Evolutionary conservation across 2,113 vertebrate genomes (phyloP).

Genomic region (Anthoscopus minutus): DNA sequence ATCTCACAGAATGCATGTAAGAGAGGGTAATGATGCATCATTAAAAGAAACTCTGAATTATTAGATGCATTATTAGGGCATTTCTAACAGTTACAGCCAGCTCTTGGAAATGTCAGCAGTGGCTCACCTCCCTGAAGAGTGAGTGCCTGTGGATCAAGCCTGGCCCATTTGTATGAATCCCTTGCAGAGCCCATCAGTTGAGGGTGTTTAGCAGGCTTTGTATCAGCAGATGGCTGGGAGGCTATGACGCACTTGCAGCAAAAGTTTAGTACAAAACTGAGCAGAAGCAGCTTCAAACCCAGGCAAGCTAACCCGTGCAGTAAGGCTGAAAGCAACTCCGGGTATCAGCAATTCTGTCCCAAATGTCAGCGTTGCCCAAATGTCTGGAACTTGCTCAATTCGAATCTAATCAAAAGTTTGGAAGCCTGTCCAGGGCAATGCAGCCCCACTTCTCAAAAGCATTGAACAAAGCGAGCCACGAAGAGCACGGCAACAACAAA

Average conservation of each 20-base stretch:
- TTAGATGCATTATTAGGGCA: not conserved
- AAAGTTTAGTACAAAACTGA: not conserved
- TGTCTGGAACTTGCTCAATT: not conserved
- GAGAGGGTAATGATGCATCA: rapidly evolving
- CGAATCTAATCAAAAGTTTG: not conserved
- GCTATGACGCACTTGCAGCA: not conserved
- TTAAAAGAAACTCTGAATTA: not conserved
- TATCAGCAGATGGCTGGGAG: not conserved
- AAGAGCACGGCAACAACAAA: constrained; percentile 67
- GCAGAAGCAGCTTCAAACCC: not conserved
- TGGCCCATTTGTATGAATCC: rapidly evolving
- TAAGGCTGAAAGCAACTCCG: rapidly evolving
- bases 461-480: not conserved
- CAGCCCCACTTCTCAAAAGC: not conserved
- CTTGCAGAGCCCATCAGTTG: rapidly evolving
- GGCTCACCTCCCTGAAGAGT: not conserved
- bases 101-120: not conserved
- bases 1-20: not conserved
- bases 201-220: not conserved
- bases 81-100: not conserved
- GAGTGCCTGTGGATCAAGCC: not conserved
- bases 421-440: not conserved
- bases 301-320: rapidly evolving
- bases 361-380: not conserved
- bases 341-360: not conserved